These are phyloP conservation scores for Ceyx margarethae DNA, from an alignment of 2,113 vertebrate species.

Conservation along the genomic window DNA sequence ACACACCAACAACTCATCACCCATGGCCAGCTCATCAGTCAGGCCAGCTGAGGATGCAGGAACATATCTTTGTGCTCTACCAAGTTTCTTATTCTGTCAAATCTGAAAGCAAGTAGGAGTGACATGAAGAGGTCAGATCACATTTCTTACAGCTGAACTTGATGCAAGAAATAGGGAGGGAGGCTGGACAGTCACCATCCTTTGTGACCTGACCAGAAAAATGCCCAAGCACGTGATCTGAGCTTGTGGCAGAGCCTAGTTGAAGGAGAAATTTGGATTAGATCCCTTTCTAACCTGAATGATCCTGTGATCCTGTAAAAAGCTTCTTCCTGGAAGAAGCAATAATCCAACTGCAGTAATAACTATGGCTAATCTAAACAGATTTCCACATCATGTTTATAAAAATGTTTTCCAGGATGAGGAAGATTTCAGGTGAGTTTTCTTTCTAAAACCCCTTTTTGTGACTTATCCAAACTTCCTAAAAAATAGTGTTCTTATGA, in stretches of 20 bases:
- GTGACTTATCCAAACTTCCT: too few species aligned
- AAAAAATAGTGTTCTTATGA: too few species aligned
- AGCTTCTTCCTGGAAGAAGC: too few species aligned
- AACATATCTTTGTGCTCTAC: neutral
- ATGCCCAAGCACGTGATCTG: neutral
- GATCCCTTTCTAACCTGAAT: neutral
- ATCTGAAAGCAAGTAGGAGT: neutral
- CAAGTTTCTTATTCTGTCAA: neutral
- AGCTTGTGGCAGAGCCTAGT: neutral
- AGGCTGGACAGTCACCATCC: neutral
- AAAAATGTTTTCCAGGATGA: too few species aligned
- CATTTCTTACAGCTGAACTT: neutral
- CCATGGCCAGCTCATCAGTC: neutral
- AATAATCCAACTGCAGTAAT: too few species aligned
- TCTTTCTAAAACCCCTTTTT: too few species aligned
- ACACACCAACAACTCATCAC: neutral
- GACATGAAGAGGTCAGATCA: neutral
- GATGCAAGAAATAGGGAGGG: neutral
- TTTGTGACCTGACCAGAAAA: neutral
- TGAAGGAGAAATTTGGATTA: neutral
- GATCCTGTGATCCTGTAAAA: too few species aligned
- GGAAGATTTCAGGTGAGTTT: too few species aligned
- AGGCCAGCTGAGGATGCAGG: neutral
- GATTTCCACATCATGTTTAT: too few species aligned
- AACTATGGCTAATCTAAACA: too few species aligned